Evolutionary conservation across 2,797 vertebrate genomes (phyloP).

Genomic region (Alexandromys oeconomus): DNA sequence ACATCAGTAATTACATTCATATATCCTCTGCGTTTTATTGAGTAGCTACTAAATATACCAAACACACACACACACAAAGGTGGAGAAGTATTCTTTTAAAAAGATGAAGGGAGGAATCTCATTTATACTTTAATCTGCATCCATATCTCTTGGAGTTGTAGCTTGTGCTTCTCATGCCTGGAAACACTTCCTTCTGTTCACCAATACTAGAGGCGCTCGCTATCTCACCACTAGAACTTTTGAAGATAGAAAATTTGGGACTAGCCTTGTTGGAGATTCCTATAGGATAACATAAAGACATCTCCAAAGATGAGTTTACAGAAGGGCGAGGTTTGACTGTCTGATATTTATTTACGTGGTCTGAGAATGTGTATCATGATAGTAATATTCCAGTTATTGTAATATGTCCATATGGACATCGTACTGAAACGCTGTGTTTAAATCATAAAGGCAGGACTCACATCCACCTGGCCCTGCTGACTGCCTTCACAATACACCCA

Average conservation of each 20-base stretch:
- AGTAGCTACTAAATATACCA: neutral
- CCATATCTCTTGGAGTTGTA: slow-evolving; percentile 56
- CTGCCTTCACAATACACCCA: neutral
- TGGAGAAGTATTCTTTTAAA: neutral
- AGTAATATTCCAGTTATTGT: neutral
- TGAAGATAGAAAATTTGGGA: neutral
- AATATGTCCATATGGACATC: neutral
- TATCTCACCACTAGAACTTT: neutral
- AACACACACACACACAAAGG: too few species aligned
- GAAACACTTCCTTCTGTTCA: neutral
- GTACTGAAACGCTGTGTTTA: neutral
- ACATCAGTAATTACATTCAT: neutral
- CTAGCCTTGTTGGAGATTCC: neutral
- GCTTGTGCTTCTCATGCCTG: neutral
- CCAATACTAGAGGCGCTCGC: neutral
- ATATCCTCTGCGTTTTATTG: neutral
- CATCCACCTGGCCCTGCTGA: neutral
- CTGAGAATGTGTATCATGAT: neutral
- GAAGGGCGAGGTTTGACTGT: neutral
- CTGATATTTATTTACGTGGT: neutral
- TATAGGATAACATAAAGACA: slow-evolving; percentile 25
- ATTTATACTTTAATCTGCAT: slow-evolving; percentile 54
- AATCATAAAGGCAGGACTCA: neutral
- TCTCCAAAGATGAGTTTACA: neutral
- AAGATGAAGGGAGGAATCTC: neutral